These are phyloP conservation scores for Holacanthus passer DNA, from an alignment of 2,113 vertebrate genomes.

Conservation along the genomic window DNA sequence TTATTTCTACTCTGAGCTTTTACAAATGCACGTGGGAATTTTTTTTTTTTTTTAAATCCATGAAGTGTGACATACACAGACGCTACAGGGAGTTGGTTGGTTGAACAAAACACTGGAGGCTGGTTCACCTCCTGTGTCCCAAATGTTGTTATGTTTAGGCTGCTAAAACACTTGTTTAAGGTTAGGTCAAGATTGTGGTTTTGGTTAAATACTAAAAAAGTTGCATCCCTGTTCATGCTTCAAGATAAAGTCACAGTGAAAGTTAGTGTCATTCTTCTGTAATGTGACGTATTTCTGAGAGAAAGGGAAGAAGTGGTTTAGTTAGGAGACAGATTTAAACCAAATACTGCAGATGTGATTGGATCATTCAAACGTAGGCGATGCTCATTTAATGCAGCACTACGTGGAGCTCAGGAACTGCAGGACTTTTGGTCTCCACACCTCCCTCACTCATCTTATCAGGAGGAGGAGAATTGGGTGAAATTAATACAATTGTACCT, in stretches of 20 bases:
- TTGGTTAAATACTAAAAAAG: neutral
- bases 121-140: neutral
- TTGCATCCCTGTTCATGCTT: neutral
- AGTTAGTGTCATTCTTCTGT: neutral
- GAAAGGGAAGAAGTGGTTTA: neutral
- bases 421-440: neutral
- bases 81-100: neutral
- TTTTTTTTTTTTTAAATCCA: constrained; percentile 3
- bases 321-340: neutral
- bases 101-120: neutral
- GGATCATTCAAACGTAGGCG: neutral
- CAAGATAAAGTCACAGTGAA: neutral
- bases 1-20: constrained; percentile 20
- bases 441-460: neutral
- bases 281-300: neutral
- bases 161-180: neutral
- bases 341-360: neutral
- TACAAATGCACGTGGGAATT: constrained; percentile 1
- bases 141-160: neutral
- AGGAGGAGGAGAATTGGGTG: neutral
- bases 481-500: no score
- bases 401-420: neutral
- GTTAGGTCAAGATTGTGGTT: neutral
- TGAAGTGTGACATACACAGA: constrained; percentile 2
- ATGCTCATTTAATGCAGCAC: neutral